Base-by-base conservation (phyloP, 2,113 vertebrate genomes). In the Pheucticus melanocephalus region DNA sequence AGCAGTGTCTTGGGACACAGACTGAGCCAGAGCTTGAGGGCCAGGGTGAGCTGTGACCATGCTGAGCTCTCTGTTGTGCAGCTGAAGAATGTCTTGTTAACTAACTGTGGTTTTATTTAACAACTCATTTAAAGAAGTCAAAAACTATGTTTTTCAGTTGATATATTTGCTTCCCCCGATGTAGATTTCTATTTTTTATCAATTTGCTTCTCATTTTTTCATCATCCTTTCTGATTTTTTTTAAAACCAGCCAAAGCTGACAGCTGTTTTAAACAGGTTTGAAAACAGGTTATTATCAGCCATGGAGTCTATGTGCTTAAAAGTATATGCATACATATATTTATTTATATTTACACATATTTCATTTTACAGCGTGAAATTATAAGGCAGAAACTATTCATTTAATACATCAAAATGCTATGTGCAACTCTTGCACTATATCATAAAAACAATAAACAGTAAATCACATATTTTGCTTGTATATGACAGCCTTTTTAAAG, bases 1-100 rank as follows among this genome's bases (percentile, higher is more conserved):
- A 21, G 31, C 27, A 19, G 10, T 51, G 27, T 81, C 42, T 27
- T 54, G 56, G 51, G 77, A 91, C 44, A n/a, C 33, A 70, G 60
- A 27, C 60, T 54, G 60, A 0, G 0, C 42, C 0, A 1, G n/a
- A 51, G 35, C 0, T 8, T 33, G 61, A 83, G 65, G 56, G 35
- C 47, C 72, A 64, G 71, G 57, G 70, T 4, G 15, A 87, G 57
- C 39, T 79, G 73, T 68, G 82, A 33, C 75, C 0, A 0, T 27
- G 53, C 37, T 85, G 56, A 87, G 39, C 35, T 70, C 3, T 81
- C 65, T 91, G 33, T 35, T 63, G 54, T 64, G 78, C 22, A 60
- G 1, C 44, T 60, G 48, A 72, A 88, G 61, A 87, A 91, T 21
- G 40, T 19, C n/a, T 76, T 76, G 19, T 60, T 93, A 82, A 72